Conservation (phyloP, 2,888 invertebrate genomes). For the Drosophila putrida region DNA sequence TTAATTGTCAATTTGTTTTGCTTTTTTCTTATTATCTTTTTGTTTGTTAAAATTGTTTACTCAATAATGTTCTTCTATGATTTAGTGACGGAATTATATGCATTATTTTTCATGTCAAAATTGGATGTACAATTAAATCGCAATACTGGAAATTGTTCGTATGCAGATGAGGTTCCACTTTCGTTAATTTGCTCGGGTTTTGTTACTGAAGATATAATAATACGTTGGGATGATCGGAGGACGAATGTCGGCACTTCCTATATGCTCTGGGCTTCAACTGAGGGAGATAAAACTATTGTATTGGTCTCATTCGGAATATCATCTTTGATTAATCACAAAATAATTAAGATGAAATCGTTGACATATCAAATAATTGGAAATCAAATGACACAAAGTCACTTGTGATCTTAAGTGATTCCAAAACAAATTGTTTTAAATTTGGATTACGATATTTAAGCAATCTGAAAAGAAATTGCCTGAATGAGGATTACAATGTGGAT, state of each 20-base stretch:
- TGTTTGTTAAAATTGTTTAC: neutral
- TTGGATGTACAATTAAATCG: neutral
- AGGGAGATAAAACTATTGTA: neutral
- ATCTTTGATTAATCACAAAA: neutral
- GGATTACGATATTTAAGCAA: slow-evolving; percentile 6
- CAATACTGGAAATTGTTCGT: slow-evolving; percentile 19
- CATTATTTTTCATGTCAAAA: neutral
- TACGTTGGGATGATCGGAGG: slow-evolving; percentile 1
- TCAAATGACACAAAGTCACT: neutral
- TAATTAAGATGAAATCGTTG: neutral
- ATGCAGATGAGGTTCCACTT: slow-evolving; percentile 8
- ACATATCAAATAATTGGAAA: neutral
- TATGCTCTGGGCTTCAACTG: neutral
- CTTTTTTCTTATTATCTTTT: neutral
- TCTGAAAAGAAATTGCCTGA: slow-evolving; percentile 4
- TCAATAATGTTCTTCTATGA: neutral
- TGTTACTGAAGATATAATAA: neutral
- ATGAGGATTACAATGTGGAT: neutral
- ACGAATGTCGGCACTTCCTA: neutral
- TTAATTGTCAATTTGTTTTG: neutral
- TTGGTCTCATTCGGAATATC: neutral
- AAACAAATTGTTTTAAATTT: slow-evolving; percentile 5
- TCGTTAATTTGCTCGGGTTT: slow-evolving; percentile 2
- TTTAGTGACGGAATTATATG: neutral
- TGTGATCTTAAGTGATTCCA: neutral